Conservation (phyloP, 2,888 invertebrate species). For the Thera obeliscata region DNA sequence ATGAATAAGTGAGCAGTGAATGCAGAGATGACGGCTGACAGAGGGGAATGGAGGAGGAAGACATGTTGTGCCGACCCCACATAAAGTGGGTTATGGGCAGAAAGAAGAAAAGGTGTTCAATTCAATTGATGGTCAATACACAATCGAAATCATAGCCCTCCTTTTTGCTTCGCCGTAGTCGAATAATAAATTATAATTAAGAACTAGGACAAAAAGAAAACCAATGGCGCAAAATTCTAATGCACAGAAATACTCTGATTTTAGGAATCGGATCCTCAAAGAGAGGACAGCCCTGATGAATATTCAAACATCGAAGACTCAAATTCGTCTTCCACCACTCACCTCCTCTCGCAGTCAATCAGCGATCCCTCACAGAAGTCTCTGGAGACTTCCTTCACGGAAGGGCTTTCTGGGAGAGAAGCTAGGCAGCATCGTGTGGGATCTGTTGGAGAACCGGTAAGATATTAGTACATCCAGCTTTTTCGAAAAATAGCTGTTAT, state of each 20-base stretch:
- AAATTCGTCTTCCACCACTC: slow-evolving; percentile 73
- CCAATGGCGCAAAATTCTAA: no score
- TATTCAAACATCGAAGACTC: slow-evolving; percentile 75
- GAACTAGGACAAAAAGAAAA: no score
- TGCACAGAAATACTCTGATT: background rate
- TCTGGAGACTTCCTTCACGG: slow-evolving; percentile 73
- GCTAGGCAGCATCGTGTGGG: slow-evolving; percentile 60
- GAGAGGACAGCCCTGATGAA: slow-evolving; percentile 76
- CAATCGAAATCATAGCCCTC: no score
- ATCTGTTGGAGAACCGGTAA: slow-evolving; percentile 69
- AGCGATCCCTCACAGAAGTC: slow-evolving; percentile 68
- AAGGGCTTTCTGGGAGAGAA: slow-evolving; percentile 50
- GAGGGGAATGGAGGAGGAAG: no score
- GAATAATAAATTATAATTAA: no score
- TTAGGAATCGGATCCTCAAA: slow-evolving; percentile 75
- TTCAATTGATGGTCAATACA: no score
- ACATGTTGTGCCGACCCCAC: no score
- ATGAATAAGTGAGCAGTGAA: no score
- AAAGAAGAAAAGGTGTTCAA: no score
- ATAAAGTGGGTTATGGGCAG: no score
- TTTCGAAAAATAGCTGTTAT: background rate
- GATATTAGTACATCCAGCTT: slow-evolving; percentile 1
- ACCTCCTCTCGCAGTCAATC: slow-evolving; percentile 71
- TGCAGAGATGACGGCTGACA: no score
- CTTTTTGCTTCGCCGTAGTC: no score